phyloP scores from a whole-genome alignment of 1,140 invertebrate genomes.

The Solen grandis region DNA sequence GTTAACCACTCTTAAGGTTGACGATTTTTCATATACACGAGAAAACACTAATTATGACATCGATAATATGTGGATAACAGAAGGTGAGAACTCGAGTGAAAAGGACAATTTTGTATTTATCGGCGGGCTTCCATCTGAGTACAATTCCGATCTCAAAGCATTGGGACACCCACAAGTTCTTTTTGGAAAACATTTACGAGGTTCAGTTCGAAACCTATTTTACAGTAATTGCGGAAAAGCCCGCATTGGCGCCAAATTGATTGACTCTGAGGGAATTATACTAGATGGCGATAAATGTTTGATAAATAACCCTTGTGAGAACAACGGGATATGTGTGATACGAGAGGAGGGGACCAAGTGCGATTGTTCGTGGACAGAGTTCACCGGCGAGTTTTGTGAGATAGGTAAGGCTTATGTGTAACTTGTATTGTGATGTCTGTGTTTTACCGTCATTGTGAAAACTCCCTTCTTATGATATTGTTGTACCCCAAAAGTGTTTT shows the following conservation, averaged over 20 bases:
- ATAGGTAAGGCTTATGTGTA: constrained; percentile 90
- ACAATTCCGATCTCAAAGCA: constrained; percentile 76
- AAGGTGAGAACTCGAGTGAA: constrained; percentile 73
- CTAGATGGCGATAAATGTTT: constrained; percentile 89
- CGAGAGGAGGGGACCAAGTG: constrained; percentile 95
- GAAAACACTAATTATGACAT: background rate
- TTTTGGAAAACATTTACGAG: constrained; percentile 68
- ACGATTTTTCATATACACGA: constrained; percentile 74
- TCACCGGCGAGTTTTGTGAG: constrained; percentile 95
- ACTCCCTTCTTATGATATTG: too few relatives aligned
- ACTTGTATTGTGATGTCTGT: too few relatives aligned
- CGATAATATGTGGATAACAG: too few relatives aligned
- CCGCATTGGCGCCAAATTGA: constrained; percentile 56
- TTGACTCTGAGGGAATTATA: constrained; percentile 82
- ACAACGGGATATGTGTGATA: constrained; percentile 96
- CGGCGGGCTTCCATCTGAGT: constrained; percentile 70
- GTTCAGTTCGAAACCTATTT: constrained; percentile 72
- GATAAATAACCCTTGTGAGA: constrained; percentile 93
- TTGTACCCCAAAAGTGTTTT: too few relatives aligned
- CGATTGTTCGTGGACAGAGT: constrained; percentile 94
- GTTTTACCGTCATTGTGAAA: too few relatives aligned
- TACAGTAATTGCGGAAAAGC: constrained; percentile 71
- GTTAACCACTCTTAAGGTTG: constrained; percentile 68
- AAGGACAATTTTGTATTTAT: constrained; percentile 68
- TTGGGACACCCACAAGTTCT: constrained; percentile 68